Evolutionary conservation across 1,140 invertebrate species (phyloP).

Genomic region (Zeugodacus cucurbitae): DNA sequence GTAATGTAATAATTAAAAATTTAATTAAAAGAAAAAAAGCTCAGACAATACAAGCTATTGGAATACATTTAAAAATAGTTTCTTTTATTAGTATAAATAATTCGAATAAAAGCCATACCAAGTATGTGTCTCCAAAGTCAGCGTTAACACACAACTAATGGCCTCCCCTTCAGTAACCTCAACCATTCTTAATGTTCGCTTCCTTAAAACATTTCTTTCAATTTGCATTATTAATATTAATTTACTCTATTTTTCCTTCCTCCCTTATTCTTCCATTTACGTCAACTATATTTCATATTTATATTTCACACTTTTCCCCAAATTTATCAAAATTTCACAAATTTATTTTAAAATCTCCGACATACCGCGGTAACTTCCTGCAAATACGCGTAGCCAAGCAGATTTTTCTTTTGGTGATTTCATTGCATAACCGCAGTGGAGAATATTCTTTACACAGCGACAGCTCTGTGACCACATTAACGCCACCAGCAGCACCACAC

Average conservation of each 20-base stretch:
- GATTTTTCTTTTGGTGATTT: not conserved
- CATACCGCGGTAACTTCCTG: not conserved
- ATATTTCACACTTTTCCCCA: not conserved
- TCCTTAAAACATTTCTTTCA: not conserved
- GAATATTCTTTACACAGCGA: not conserved
- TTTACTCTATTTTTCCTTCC: not conserved
- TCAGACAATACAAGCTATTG: too few species aligned
- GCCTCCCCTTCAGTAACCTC: too few species aligned
- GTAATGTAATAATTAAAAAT: too few species aligned
- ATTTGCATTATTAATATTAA: not conserved
- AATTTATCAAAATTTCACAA: not conserved
- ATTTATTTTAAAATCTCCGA: not conserved
- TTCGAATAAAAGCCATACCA: too few species aligned
- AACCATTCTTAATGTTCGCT: too few species aligned
- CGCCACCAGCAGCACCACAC: not conserved
- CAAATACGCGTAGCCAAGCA: conserved; percentile 12
- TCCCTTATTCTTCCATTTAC: not conserved
- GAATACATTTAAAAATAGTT: too few species aligned
- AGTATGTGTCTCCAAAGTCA: too few species aligned
- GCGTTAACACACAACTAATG: too few species aligned
- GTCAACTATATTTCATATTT: too few species aligned
- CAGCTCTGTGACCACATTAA: not conserved
- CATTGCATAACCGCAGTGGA: not conserved
- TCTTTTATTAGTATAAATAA: too few species aligned
- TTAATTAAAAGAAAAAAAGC: too few species aligned